Evolutionary conservation across 92 coral and sea anemone genomes (phyloP), one percentile per base, ranked within the genome.

Genomic region (Porites evermanni): DNA sequence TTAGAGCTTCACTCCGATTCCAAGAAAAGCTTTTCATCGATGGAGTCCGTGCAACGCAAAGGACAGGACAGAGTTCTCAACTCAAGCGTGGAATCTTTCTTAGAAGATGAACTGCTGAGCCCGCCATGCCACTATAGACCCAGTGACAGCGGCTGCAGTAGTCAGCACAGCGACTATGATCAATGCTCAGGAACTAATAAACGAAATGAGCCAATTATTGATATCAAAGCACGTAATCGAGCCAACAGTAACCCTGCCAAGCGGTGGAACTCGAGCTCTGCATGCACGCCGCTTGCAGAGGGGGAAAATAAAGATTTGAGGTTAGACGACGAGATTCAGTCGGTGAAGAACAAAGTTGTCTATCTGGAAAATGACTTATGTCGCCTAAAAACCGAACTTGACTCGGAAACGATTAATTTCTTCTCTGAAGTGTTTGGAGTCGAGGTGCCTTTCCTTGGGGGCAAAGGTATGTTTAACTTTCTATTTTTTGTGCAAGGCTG

Each of bases 91-190:
- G 94, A 95, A 19, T 95, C 98, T 1, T 95, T 86, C 77, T 78
- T 92, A 50, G 98, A 95, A 47, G 94, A 94, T 58, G 98, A 95
- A 61, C 98, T 94, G 2, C 76, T 95, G 88, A 91, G 94, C 75
- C 96, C 91, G 69, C 92, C 89, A 54, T 60, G 80, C 51, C 88
- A 90, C 20, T 76, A 90, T 18, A 94, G 88, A 47, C 92, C 98
- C 11, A 86, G 86, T 19, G 98, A 95, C 93, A 95, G 98, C 83
- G 98, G 98, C 70, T 95, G 98, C 74, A 93, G 96, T 24, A 90
- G 95, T 65, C 94, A 88, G 59, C 89, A 93, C 53, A 93, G 95
- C 58, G 96, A 91, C 59, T 86, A 73, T 21, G 98, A 93, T 14
- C 89, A 89, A 61, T 93, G 94, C 16, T 88, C 96, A 1, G 75